Percentiles rank a stretch among this genome's conserved stretches.
phyloP scores from a whole-genome alignment of 1,140 invertebrate species.

The Drosophila tsacasi region DNA sequence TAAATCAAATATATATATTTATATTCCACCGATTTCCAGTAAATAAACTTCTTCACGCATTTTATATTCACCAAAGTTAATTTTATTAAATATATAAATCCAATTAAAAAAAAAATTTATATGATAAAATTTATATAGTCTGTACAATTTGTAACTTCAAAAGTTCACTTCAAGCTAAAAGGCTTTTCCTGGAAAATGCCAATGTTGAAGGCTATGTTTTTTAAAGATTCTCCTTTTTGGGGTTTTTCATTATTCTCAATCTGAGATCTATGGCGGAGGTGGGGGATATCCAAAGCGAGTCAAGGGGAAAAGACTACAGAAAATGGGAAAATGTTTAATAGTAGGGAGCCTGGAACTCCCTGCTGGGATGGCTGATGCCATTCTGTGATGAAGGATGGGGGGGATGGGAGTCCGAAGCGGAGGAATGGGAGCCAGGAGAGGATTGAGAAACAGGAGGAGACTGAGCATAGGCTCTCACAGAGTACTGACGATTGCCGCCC shows the following conservation, averaged over 20 bases:
- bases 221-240: background rate
- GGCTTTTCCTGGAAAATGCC: slow-evolving; percentile 27
- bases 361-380: slow-evolving; percentile 40
- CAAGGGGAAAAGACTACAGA: background rate
- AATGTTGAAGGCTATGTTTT: slow-evolving; percentile 4
- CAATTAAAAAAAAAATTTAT: slow-evolving; percentile 12
- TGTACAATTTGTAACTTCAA: slow-evolving; percentile 1
- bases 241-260: background rate
- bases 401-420: background rate
- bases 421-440: background rate
- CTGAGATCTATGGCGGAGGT: slow-evolving; percentile 1
- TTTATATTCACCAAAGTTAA: slow-evolving; percentile 1
- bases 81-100: slow-evolving; percentile 36
- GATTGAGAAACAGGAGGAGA: background rate
- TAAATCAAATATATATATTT: background rate
- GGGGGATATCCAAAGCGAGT: background rate
- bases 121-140: background rate
- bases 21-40: background rate
- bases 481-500: slow-evolving; percentile 7
- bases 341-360: slow-evolving; percentile 64
- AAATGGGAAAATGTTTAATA: slow-evolving; percentile 18
- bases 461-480: slow-evolving; percentile 14
- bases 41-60: too few relatives aligned
- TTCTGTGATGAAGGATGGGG: background rate
- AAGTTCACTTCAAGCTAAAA: background rate